Base-by-base conservation (phyloP, 2,113 vertebrate species). In the Epinephelus lanceolatus region DNA sequence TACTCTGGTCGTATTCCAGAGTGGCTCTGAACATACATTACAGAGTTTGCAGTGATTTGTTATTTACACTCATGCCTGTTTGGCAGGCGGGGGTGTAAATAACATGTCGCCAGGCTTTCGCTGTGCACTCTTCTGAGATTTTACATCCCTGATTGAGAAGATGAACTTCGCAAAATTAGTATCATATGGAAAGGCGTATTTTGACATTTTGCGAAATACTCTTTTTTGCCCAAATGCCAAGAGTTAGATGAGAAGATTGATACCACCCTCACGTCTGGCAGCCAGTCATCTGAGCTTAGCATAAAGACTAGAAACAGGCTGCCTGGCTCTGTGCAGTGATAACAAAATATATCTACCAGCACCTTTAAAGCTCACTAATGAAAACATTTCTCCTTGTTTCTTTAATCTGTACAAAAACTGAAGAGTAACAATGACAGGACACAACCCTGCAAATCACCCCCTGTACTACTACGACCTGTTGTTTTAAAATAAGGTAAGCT, bases 1-100 rank as follows among this genome's bases (percentile, higher is more conserved):
- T 76, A 83, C 83, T 77, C 78, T 70, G 78, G 71, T 84, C 23
- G 17, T 73, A 82, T 86, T 83, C 80, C 73, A 85, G 62, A 81
- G 67, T 40, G 61, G 53, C 51, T 83, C 73, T 71, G 19, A 75
- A 83, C 83, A 78, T 65, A 70, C 56, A 72, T 62, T n/a, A 37
- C 49, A 73, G 75, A 71, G 65, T 78, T 72, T 52, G 66, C 53
- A 76, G 75, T 71, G 62, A 88, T 81, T 80, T 45, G 42, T 71
- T 74, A 21, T 73, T 84, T 17, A 52, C 71, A 52, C n/a, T 66
- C 53, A 74, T 56, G 61, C 70, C 25, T 40, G 68, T 76, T 65
- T 88, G 87, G 70, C 72, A 71, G 51, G 13, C 37, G 42, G 62
- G 5, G 25, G 19, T 4, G 49, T 71, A 82, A 72, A 82, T 76